phyloP scores from a whole-genome alignment of 2,113 vertebrate species.

The Strigops habroptila region DNA sequence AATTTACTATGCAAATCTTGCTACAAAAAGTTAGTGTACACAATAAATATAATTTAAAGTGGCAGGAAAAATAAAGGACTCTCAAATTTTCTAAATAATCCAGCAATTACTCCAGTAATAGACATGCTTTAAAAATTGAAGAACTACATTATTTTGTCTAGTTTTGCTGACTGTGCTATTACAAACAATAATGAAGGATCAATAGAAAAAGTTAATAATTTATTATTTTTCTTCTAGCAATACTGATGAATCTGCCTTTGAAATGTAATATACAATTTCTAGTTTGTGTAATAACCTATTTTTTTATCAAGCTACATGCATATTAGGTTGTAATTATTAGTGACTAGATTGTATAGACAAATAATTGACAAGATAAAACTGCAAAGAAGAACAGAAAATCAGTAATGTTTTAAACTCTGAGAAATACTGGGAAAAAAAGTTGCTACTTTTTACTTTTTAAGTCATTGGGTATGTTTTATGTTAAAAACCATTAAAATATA shows the following conservation, averaged over 20 bases:
- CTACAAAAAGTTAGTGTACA: background rate
- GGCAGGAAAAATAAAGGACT: background rate
- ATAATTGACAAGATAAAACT: background rate
- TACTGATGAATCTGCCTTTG: background rate
- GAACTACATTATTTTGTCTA: background rate
- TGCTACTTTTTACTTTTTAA: background rate
- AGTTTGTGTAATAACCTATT: background rate
- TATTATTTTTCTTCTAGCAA: background rate
- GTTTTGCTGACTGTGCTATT: background rate
- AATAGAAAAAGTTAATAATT: background rate
- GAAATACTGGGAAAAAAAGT: background rate
- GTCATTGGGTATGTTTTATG: background rate
- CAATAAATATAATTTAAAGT: background rate
- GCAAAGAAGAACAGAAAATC: background rate
- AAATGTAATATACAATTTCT: background rate
- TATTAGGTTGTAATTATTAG: background rate
- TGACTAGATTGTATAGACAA: background rate
- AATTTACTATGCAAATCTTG: slow-evolving; percentile 16
- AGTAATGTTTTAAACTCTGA: background rate
- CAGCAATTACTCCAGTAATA: background rate
- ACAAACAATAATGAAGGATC: background rate
- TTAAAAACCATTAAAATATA: background rate
- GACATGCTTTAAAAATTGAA: background rate
- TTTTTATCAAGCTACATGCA: background rate
- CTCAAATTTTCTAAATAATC: background rate